These are phyloP conservation scores for Smittia sp. DNA, from an alignment of 2,888 invertebrate genomes.

Conservation along the genomic window DNA sequence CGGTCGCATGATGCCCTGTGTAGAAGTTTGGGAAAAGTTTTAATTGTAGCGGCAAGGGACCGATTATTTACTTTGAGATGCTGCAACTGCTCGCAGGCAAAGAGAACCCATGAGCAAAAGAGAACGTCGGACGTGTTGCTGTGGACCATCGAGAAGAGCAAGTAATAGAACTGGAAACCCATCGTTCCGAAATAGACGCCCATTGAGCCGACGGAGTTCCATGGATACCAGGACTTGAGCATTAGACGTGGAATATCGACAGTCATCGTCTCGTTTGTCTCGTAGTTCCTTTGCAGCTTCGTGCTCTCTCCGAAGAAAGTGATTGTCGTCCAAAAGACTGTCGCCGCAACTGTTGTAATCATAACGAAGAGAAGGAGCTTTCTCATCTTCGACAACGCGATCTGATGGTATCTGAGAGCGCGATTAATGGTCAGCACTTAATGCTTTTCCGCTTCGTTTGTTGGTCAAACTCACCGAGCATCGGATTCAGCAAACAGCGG, in stretches of 20 bases:
- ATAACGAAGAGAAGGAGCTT: conserved; percentile 67
- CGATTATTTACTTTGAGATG: conserved; percentile 63
- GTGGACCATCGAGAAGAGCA: conserved; percentile 63
- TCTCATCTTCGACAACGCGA: conserved; percentile 72
- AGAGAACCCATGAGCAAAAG: conserved; percentile 82
- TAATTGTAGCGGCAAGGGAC: neutral
- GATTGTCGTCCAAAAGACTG: conserved; percentile 72
- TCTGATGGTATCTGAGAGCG: conserved; percentile 62
- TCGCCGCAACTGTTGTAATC: conserved; percentile 60
- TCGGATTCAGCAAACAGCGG: conserved; percentile 82
- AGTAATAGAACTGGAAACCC: conserved; percentile 62
- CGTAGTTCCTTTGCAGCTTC: conserved; percentile 64
- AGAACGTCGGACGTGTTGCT: conserved; percentile 68
- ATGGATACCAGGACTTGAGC: conserved; percentile 77
- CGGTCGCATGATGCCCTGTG: conserved; percentile 73
- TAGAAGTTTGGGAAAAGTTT: neutral
- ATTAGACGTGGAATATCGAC: conserved; percentile 71
- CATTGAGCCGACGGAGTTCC: conserved; percentile 68
- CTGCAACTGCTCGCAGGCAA: conserved; percentile 81
- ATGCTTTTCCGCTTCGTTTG: neutral
- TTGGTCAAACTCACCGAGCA: conserved; percentile 53
- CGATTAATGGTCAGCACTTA: neutral
- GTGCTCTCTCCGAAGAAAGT: conserved; percentile 79
- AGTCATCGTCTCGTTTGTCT: conserved; percentile 67
- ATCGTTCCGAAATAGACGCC: conserved; percentile 64